Evolutionary conservation across 2,113 vertebrate species (phyloP).

Genomic region (Pogonocichla stellata): DNA sequence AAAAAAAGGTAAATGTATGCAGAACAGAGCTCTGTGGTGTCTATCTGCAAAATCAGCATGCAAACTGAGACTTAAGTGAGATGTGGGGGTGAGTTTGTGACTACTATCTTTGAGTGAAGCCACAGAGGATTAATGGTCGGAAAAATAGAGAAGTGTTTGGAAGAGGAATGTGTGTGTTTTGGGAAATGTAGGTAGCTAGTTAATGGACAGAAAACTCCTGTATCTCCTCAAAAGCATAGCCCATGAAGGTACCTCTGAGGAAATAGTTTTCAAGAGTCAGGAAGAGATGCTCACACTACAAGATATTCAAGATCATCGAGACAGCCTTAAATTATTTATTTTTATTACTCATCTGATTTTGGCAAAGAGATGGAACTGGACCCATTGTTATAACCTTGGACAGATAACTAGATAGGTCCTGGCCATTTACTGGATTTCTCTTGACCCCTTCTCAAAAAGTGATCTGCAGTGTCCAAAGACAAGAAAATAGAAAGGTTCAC

Average conservation of each 20-base stretch:
- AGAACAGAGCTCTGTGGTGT: background rate
- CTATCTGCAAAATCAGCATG: background rate
- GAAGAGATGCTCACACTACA: background rate
- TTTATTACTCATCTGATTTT: background rate
- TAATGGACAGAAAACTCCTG: background rate
- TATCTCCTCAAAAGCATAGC: background rate
- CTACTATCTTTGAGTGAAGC: background rate
- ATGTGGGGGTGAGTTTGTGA: background rate
- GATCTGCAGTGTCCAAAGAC: background rate
- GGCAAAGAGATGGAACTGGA: background rate
- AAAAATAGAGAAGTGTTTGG: background rate
- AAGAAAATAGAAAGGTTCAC: background rate
- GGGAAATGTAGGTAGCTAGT: background rate
- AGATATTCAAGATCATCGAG: fast-evolving
- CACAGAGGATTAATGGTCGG: background rate
- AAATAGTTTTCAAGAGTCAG: background rate
- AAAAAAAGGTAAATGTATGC: background rate
- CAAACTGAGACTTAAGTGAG: background rate
- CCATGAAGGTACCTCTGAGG: background rate
- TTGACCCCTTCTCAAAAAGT: background rate
- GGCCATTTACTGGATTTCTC: background rate
- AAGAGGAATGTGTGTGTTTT: background rate
- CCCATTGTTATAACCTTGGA: background rate
- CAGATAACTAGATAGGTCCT: background rate
- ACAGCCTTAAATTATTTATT: background rate